Evolutionary conservation across 2,113 vertebrate species (phyloP).

Genomic region (Pomatostomus ruficeps): DNA sequence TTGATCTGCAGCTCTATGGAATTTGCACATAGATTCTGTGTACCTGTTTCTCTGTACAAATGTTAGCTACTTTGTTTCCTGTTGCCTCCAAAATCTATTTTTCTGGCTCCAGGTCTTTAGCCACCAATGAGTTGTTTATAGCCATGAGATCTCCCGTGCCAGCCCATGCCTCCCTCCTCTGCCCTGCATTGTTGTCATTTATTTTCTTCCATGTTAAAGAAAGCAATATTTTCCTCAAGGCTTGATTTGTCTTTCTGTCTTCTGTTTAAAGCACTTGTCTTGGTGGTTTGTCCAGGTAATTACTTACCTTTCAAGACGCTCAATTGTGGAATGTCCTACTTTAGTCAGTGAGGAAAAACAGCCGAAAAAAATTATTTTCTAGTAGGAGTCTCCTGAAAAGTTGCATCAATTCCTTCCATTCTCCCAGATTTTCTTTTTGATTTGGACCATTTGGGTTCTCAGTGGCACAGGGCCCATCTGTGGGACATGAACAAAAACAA

Average conservation of each 20-base stretch:
- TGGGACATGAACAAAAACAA: not conserved
- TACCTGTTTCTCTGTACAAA: not conserved
- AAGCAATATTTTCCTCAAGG: not conserved
- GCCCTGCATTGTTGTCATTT: rapidly evolving
- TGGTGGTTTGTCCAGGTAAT: not conserved
- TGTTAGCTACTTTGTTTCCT: not conserved
- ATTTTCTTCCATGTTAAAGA: not conserved
- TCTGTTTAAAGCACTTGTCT: not conserved
- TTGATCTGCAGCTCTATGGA: not conserved
- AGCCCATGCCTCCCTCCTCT: not conserved
- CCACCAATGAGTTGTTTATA: not conserved
- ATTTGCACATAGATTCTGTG: not conserved
- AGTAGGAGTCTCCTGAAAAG: not conserved
- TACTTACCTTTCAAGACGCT: not conserved
- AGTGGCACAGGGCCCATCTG: not conserved
- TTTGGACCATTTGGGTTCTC: not conserved
- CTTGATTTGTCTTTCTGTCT: not conserved
- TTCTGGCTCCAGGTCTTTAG: not conserved
- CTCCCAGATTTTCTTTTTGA: not conserved
- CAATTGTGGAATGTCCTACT: not conserved
- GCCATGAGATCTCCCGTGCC: not conserved
- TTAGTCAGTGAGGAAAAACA: not conserved
- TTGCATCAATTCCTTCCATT: not conserved
- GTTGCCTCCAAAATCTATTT: not conserved
- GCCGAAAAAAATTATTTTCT: not conserved